phyloP scores from a whole-genome alignment of 2,797 vertebrate genomes.

The Sarcoramphus papa region DNA sequence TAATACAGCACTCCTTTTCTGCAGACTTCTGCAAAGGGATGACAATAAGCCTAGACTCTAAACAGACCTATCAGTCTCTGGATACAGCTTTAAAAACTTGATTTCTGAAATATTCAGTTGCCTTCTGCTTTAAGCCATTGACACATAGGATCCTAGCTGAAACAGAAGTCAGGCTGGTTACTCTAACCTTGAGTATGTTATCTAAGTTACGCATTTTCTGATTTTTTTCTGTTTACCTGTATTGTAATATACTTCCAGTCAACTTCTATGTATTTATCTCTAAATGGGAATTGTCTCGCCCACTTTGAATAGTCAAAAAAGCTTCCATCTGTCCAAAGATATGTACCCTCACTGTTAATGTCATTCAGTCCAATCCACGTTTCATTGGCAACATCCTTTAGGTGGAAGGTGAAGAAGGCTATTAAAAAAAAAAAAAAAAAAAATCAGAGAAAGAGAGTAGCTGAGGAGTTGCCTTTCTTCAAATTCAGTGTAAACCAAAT shows the following conservation, averaged over 20 bases:
- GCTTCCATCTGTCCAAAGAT: slow-evolving; percentile 88
- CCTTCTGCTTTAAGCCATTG: not conserved
- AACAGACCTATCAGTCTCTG: not conserved
- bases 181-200: not conserved
- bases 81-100: not conserved
- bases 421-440: not conserved
- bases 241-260: not conserved
- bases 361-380: slow-evolving; percentile 90
- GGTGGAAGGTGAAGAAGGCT: slow-evolving; percentile 86
- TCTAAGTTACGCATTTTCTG: not conserved
- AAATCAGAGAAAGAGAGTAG: not conserved
- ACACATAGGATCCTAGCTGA: not conserved
- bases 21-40: not conserved
- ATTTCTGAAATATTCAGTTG: not conserved
- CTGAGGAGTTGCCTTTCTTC: not conserved
- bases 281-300: slow-evolving; percentile 79
- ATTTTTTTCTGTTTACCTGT: slow-evolving; percentile 9
- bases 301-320: slow-evolving; percentile 83
- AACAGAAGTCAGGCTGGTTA: not conserved
- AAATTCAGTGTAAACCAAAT: not conserved
- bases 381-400: slow-evolving; percentile 67
- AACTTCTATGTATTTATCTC: not conserved
- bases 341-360: slow-evolving; percentile 78
- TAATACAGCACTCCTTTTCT: not conserved
- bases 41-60: not conserved